Evolutionary conservation across 2,888 invertebrate genomes (phyloP).

Genomic region (Rotaria socialis): DNA sequence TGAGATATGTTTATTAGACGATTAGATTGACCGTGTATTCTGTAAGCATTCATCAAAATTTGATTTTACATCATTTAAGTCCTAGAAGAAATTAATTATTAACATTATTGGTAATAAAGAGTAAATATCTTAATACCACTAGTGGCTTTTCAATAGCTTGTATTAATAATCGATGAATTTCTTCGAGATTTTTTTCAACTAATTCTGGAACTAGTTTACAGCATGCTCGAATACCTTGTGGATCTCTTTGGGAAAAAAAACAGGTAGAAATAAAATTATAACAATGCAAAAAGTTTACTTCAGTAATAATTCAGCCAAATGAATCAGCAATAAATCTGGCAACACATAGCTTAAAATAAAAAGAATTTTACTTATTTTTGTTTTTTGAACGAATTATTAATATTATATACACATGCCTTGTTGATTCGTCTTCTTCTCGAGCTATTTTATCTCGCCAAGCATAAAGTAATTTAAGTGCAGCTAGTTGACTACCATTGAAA

Average conservation of each 20-base stretch:
- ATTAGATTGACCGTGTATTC: background rate
- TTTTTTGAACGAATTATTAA: background rate
- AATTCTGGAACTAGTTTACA: conserved; percentile 86
- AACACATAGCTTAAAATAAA: conserved; percentile 71
- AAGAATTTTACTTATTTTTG: background rate
- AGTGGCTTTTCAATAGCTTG: conserved; percentile 65
- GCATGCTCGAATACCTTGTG: conserved; percentile 84
- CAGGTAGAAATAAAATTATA: background rate
- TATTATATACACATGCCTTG: conserved; percentile 62
- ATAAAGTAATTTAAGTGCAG: conserved; percentile 74
- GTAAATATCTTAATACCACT: background rate
- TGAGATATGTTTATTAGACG: background rate
- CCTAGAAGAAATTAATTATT: background rate
- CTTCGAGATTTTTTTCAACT: conserved; percentile 64
- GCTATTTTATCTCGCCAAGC: conserved; percentile 82
- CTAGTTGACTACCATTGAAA: background rate
- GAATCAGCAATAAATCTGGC: conserved; percentile 89
- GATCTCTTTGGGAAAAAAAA: conserved; percentile 64
- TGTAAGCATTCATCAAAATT: background rate
- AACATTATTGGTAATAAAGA: too few relatives aligned
- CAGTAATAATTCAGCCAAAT: conserved; percentile 79
- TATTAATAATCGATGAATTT: conserved; percentile 66
- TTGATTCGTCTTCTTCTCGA: conserved; percentile 82
- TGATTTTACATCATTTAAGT: background rate
- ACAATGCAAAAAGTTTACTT: conserved; percentile 51